phyloP scores from a whole-genome alignment of 2,797 vertebrate species.

The Sparidentex hasta region DNA sequence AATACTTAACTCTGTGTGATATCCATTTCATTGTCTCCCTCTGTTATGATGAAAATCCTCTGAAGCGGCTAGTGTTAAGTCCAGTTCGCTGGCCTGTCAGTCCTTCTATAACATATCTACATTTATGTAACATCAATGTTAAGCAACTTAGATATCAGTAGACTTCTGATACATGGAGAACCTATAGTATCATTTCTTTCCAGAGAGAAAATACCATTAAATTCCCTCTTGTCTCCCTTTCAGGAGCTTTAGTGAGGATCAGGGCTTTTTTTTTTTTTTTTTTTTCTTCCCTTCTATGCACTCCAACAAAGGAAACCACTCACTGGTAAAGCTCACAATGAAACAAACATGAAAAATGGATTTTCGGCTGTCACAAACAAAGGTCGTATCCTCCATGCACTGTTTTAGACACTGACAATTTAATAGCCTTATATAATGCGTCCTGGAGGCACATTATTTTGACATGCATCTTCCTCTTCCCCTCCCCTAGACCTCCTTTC shows the following conservation, averaged over 20 bases:
- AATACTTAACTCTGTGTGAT: slow-evolving; percentile 58
- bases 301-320: slow-evolving; percentile 71
- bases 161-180: slow-evolving; percentile 21
- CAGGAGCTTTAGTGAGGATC: slow-evolving; percentile 58
- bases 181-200: slow-evolving; percentile 34
- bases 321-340: slow-evolving; percentile 68
- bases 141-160: slow-evolving; percentile 22
- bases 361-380: slow-evolving; percentile 83
- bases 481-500: slow-evolving; percentile 74
- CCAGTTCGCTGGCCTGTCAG: neutral
- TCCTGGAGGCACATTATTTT: slow-evolving; percentile 87
- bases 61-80: neutral
- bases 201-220: slow-evolving; percentile 35
- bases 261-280: slow-evolving; percentile 31
- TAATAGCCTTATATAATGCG: slow-evolving; percentile 88
- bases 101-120: slow-evolving; percentile 17
- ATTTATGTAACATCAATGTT: slow-evolving; percentile 33
- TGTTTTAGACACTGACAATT: slow-evolving; percentile 85
- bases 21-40: slow-evolving; percentile 41
- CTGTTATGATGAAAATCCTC: slow-evolving; percentile 12
- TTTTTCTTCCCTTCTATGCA: neutral
- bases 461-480: slow-evolving; percentile 77
- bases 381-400: slow-evolving; percentile 77
- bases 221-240: slow-evolving; percentile 56
- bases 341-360: slow-evolving; percentile 83